These are phyloP conservation scores for Gadopsis bispinosus DNA, from an alignment of 2,797 vertebrate species.

Conservation along the genomic window DNA sequence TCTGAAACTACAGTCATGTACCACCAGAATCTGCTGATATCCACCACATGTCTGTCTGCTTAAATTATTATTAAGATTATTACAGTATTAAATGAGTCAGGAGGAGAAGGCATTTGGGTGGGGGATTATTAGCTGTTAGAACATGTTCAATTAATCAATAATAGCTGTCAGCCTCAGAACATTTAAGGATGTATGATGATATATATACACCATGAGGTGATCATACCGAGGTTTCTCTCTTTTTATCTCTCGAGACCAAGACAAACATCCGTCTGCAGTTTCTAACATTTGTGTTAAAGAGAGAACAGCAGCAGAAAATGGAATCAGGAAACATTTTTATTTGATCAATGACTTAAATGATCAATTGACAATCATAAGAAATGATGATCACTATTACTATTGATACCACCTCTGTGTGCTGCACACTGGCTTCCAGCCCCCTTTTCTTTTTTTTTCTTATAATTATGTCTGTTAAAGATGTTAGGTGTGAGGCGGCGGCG, in stretches of 20 bases:
- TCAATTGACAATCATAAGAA: neutral
- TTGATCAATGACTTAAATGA: neutral
- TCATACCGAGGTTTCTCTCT: too few relatives aligned
- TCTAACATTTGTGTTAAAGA: neutral
- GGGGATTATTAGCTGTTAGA: neutral
- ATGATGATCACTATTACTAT: neutral
- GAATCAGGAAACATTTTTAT: neutral
- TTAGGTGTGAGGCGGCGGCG: constrained; percentile 82
- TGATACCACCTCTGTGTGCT: constrained; percentile 5
- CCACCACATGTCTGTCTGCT: neutral
- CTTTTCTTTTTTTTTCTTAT: constrained; percentile 44
- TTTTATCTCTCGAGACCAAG: too few relatives aligned
- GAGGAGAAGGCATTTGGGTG: too few relatives aligned
- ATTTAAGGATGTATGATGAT: too few relatives aligned
- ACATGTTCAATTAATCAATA: neutral
- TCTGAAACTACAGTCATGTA: neutral
- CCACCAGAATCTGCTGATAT: neutral
- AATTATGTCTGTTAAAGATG: constrained; percentile 79
- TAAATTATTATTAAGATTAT: neutral
- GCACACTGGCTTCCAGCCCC: constrained; percentile 49
- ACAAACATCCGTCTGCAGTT: too few relatives aligned
- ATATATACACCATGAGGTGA: too few relatives aligned
- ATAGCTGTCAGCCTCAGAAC: too few relatives aligned
- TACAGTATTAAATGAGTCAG: neutral
- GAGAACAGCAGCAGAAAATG: neutral